These are phyloP conservation scores for Prolemur simus DNA, from an alignment of 2,113 vertebrate species.

Conservation along the genomic window DNA sequence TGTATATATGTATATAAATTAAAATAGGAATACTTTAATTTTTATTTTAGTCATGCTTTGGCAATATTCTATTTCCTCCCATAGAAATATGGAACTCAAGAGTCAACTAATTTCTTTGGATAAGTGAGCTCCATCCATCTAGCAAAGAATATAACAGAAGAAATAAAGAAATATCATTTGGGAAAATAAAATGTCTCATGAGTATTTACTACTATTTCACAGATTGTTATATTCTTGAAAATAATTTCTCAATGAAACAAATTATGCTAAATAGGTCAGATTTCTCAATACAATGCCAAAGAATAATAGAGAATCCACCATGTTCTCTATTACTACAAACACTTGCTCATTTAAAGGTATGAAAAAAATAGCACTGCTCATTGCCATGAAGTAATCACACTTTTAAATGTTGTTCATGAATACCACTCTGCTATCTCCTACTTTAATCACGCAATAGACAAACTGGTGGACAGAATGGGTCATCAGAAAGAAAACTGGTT, in stretches of 20 bases:
- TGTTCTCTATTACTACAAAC: no score
- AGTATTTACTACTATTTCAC: neutral
- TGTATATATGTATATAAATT: slow-evolving; percentile 43
- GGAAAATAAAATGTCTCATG: slow-evolving; percentile 26
- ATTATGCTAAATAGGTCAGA: neutral
- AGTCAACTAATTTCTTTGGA: neutral
- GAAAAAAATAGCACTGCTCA: neutral
- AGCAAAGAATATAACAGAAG: neutral
- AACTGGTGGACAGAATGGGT: neutral
- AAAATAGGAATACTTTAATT: slow-evolving; percentile 3
- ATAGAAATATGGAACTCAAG: slow-evolving; percentile 11
- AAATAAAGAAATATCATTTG: slow-evolving; percentile 23
- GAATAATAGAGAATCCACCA: slow-evolving; percentile 9
- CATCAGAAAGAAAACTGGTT: slow-evolving; percentile 52
- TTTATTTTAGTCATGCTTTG: slow-evolving; percentile 28
- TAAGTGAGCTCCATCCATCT: slow-evolving; percentile 2
- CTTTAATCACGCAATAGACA: slow-evolving; percentile 28
- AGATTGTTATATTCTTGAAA: neutral
- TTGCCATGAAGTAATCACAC: neutral
- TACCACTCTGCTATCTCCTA: neutral
- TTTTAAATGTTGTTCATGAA: slow-evolving; percentile 25
- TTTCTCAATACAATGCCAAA: slow-evolving; percentile 3
- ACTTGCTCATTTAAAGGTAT: neutral
- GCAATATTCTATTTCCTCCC: slow-evolving; percentile 20
- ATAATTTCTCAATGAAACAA: neutral